Evolutionary conservation across 2,888 invertebrate species (phyloP), one percentile per base, ranked within the genome.

Genomic region (Meloe dianella): DNA sequence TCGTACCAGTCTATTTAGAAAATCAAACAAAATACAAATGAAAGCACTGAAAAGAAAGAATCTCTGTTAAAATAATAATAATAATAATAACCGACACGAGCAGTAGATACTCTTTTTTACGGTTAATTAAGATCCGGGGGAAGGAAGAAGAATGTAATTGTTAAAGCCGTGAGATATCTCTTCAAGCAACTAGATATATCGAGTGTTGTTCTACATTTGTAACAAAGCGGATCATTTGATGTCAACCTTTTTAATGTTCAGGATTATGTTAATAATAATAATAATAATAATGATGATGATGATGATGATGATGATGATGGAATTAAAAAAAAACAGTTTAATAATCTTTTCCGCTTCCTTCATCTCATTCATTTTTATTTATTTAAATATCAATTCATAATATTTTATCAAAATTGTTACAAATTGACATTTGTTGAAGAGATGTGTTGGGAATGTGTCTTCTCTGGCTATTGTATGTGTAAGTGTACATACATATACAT

Each of bases 91-190:
- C 70, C 69, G 66, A 71, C 68, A 68, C 65, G 63, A 64, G 69
- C 61, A 64, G n/a, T n/a, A n/a, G n/a, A n/a, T n/a, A n/a, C n/a
- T n/a, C 27, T 65, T 67, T 72, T 72, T 72, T 68, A 67, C 70
- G 72, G 64, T 70, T 70, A 72, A 72, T 72, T 70, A 70, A 69
- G 65, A 60, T 22, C 38, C 54, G 58, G 61, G 64, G 27, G 12
- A 65, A 72, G 72, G 72, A 72, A 72, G 68, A 70, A 66, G 70
- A n/a, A n/a, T n/a, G 72, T 66, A 72, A 72, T 72, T 72, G 72
- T 70, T 67, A 35, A 59, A 61, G 56, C 62, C 69, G 72, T 70
- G 70, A 70, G 72, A 72, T 64, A 63, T 64, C 47, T 51, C n/a
- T n/a, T n/a, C 12, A 41, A 41, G 17, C 41, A 41, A 32, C 35